Base-by-base conservation (phyloP, 1,140 invertebrate genomes). In the Drosophila nigrodunni region DNA sequence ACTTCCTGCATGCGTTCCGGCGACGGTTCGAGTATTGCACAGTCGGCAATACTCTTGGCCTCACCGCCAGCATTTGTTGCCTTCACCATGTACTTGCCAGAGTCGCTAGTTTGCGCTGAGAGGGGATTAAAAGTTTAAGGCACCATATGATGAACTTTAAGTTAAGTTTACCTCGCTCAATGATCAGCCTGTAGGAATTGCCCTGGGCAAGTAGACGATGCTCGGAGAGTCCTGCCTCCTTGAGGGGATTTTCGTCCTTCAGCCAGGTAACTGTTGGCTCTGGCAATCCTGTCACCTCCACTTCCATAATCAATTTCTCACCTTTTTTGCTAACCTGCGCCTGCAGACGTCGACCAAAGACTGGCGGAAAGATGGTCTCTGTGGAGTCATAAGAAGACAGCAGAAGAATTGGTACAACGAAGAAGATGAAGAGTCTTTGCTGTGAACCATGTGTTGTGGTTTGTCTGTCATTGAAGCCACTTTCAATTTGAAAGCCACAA, bases 341-440 rank as follows among this genome's bases (percentile, higher is more conserved):
- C 92, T 97, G 95, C 13, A 97, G 93, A 64, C 96, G 94, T 83
- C 95, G 94, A 7, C 96, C 95, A 92, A 98, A 97, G 44, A 97
- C 96, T 8, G 97, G 97, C 15, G 96, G 96, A 82, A 96, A 96
- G 54, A 95, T 94, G 37, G 94, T 96, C 93, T 96, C 95, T 96
- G 92, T 15, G 59, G 25, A 15, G 21, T 35, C 7, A 65, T 34
- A 55, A 55, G 39, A n/a, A 49, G 34, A 1, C n/a, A 44, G 11
- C 41, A 75, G 64, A 68, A 49, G 55, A 34, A 13, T 39, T 34
- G 47, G 13, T 11, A 43, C 58, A 49, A 35, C 68, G 3, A 30
- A 30, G 25, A 30, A 30, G 25, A 30, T 2, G 25, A 30, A 30
- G 3, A 30, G 25, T 30, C 25, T 30, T 30, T 30, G 25, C 67